Evolutionary conservation across 2,113 vertebrate species (phyloP).

Genomic region (Plectropomus leopardus): DNA sequence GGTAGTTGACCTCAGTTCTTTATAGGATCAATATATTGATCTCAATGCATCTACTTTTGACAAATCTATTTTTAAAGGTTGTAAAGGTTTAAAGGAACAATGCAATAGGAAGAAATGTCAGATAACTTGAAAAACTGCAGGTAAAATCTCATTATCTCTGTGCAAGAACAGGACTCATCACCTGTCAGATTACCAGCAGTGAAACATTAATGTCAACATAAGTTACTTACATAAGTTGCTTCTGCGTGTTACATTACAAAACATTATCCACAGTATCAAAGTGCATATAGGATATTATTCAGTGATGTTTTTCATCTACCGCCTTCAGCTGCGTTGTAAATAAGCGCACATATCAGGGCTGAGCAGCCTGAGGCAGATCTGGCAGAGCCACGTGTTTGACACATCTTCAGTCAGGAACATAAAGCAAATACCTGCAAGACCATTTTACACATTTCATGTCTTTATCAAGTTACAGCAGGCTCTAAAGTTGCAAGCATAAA

Average conservation of each 20-base stretch:
- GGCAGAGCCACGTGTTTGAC: not conserved
- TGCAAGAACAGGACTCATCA: too few species aligned
- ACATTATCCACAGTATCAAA: not conserved
- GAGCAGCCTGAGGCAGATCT: constrained; percentile 23
- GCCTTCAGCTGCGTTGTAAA: constrained; percentile 8
- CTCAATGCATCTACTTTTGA: not conserved
- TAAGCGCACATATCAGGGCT: not conserved
- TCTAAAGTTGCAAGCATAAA: constrained; percentile 17
- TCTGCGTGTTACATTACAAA: not conserved
- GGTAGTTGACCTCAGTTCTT: not conserved
- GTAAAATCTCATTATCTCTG: not conserved
- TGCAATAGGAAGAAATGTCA: not conserved
- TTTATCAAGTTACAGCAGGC: constrained; percentile 59
- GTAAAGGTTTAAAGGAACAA: too few species aligned
- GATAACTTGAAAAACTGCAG: not conserved
- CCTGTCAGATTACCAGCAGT: not conserved
- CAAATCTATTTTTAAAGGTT: too few species aligned
- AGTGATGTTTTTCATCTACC: not conserved
- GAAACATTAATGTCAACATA: not conserved
- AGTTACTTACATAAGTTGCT: too few species aligned
- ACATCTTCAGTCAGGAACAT: not conserved
- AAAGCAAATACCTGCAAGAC: constrained; percentile 43
- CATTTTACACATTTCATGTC: constrained; percentile 35
- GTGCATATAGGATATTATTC: not conserved
- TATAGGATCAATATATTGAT: not conserved